These are phyloP conservation scores for Urocynchramus pylzowi DNA, from an alignment of 2,113 vertebrate genomes.

Conservation along the genomic window DNA sequence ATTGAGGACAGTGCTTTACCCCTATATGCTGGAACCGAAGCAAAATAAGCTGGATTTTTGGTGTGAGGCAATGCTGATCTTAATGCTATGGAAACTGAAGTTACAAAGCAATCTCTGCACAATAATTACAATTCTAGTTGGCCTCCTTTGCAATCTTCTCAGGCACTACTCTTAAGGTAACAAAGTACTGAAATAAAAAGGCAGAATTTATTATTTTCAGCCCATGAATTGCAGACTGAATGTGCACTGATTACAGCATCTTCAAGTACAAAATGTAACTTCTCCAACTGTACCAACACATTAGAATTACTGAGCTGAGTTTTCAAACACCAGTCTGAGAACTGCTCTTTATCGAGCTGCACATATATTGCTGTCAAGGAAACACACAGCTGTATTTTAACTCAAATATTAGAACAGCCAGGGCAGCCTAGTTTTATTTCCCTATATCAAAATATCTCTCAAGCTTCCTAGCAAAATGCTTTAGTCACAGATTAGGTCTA, in stretches of 20 bases:
- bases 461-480: neutral
- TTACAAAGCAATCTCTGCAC: neutral
- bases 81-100: neutral
- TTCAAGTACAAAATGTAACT: neutral
- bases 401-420: neutral
- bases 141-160: neutral
- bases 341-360: neutral
- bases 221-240: neutral
- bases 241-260: neutral
- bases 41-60: neutral
- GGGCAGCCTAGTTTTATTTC: neutral
- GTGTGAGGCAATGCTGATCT: neutral
- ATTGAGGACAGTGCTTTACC: neutral
- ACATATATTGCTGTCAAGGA: neutral
- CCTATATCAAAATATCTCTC: neutral
- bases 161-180: neutral
- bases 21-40: neutral
- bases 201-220: neutral
- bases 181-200: neutral
- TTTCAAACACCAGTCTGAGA: neutral
- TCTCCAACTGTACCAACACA: neutral
- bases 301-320: neutral
- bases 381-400: neutral
- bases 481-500: neutral
- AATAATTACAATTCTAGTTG: neutral